These are phyloP conservation scores for Callosobruchus maculatus DNA, from an alignment of 2,888 invertebrate species.

Conservation along the genomic window DNA sequence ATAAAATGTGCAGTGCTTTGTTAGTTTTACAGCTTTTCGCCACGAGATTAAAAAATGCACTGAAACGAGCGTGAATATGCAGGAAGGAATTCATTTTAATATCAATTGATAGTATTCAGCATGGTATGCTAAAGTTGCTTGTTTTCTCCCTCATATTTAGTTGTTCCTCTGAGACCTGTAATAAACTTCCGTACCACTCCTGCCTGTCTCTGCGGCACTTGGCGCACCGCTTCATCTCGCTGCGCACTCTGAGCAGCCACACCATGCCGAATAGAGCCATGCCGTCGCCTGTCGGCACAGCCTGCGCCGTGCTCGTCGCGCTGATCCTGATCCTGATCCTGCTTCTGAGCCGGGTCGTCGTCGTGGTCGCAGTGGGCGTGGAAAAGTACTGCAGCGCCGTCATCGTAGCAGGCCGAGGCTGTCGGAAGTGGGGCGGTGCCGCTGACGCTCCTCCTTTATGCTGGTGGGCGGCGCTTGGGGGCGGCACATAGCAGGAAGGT, in stretches of 20 bases:
- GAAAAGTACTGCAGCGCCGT: not conserved
- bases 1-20: no score
- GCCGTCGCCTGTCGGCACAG: conserved; percentile 46
- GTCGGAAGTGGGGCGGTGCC: not conserved
- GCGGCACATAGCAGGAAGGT: not conserved
- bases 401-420: not conserved
- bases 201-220: conserved; percentile 53
- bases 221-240: conserved; percentile 73
- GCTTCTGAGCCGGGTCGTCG: not conserved
- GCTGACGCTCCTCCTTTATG: not conserved
- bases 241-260: conserved; percentile 77
- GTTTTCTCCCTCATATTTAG: no score
- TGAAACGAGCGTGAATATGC: no score
- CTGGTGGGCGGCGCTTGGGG: not conserved
- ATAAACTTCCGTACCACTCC: conserved; percentile 25
- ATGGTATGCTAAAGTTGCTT: no score
- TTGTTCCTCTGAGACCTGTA: not conserved
- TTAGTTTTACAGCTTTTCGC: no score
- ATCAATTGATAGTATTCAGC: no score
- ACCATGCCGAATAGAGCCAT: conserved; percentile 87
- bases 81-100: no score
- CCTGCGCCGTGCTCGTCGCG: not conserved
- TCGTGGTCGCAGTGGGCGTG: not conserved
- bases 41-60: no score
- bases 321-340: not conserved